These are phyloP conservation scores for Drosophila melanosoma DNA, from an alignment of 2,888 invertebrate species.

Conservation along the genomic window DNA sequence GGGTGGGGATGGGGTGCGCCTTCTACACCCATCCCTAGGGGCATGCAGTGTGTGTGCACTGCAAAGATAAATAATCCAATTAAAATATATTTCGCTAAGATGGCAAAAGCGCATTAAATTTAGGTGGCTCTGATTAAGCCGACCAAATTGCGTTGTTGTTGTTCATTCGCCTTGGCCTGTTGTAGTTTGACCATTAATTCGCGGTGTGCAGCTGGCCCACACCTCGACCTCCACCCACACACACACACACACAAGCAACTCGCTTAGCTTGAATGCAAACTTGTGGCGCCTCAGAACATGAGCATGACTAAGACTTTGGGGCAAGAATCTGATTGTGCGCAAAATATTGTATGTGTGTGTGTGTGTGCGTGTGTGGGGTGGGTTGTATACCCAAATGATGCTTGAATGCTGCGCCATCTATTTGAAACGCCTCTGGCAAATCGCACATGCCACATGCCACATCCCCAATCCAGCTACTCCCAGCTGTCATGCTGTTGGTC, in stretches of 20 bases:
- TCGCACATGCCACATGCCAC: not conserved
- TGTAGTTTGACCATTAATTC: slow-evolving; percentile 8
- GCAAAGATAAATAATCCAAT: slow-evolving; percentile 54
- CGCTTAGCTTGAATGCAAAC: slow-evolving; percentile 7
- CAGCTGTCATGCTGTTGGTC: slow-evolving; percentile 14
- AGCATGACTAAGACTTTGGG: not conserved
- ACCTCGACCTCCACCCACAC: not conserved
- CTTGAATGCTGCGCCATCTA: not conserved
- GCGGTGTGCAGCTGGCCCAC: not conserved
- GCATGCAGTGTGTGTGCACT: slow-evolving; percentile 23
- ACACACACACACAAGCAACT: not conserved
- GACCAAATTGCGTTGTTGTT: slow-evolving; percentile 18
- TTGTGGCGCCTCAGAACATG: not conserved
- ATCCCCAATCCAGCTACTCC: not conserved
- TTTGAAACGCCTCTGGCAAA: not conserved
- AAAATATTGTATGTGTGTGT: not conserved
- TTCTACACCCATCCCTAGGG: not conserved
- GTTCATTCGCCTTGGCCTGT: not conserved
- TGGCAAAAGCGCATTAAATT: slow-evolving; percentile 44
- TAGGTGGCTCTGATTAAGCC: slow-evolving; percentile 18
- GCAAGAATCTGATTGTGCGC: not conserved
- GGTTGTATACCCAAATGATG: not conserved
- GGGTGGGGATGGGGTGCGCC: too few species aligned
- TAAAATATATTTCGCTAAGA: slow-evolving; percentile 49
- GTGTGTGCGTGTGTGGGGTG: too few species aligned